Base-by-base conservation (phyloP, 1,140 invertebrate species). In the Diploscapter pachys region DNA sequence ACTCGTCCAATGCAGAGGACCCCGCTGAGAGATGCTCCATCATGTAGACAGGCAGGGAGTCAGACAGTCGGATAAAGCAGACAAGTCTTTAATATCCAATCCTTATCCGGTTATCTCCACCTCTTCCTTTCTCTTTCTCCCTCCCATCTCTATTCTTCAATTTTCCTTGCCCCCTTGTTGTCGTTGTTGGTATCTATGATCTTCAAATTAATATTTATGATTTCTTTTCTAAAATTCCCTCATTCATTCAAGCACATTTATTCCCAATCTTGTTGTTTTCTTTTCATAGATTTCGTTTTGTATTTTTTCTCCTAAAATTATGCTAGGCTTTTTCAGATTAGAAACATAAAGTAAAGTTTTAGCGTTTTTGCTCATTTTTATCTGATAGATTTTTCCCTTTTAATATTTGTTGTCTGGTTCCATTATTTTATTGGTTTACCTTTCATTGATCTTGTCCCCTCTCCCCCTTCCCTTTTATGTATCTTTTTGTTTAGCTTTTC, bases 11-110 rank as follows among this genome's bases (percentile, higher is more conserved):
- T 53, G 65, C 71, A 51, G 64, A 51, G 8, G 72, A 78, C 48
- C 77, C 77, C 48, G 77, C 72, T n/a, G 71, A 78, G 31, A 67
- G 75, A 49, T 78, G 77, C 54, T 63, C 69, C 5, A 67, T 78
- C 59, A 78, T 78, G 77, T 78, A 78, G 73, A 59, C 9, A 11
- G 53, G 3, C 31, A 31, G 31, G 31, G 31, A 31, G 31, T 31
- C 31, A 31, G 31, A 31, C 31, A 31, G 31, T 31, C 31, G 31
- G 31, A 31, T 31, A 31, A 31, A 31, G 31, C 31, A 31, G 31
- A 31, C 31, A 31, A 31, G 31, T 31, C 31, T 31, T 31, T 1
- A 31, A 31, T 31, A 31, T 31, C 31, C 31, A 31, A 31, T 31
- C 31, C 31, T 31, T 31, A 31, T 31, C 31, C 31, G 31, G 31